phyloP scores from a whole-genome alignment of 2,888 invertebrate species.

The Acrobasis suavella region DNA sequence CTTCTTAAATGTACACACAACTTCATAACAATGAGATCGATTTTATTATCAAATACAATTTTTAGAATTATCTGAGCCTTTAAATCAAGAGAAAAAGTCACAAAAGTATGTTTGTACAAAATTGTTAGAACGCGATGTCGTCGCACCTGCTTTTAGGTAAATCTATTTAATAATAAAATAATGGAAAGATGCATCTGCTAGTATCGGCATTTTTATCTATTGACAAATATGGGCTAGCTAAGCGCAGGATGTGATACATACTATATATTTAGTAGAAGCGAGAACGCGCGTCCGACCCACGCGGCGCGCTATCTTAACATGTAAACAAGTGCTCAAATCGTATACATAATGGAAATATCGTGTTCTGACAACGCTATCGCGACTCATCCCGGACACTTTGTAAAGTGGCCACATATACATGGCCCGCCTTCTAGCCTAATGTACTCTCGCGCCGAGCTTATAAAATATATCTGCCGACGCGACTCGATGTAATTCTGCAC shows the following conservation, averaged over 20 bases:
- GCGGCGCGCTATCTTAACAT: slow-evolving; percentile 74
- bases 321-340: slow-evolving; percentile 81
- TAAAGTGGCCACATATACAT: slow-evolving; percentile 76
- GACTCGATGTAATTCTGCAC: slow-evolving; percentile 61
- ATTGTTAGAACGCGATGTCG: slow-evolving; percentile 8
- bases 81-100: slow-evolving; percentile 49
- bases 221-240: slow-evolving; percentile 50
- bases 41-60: slow-evolving; percentile 64
- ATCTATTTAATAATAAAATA: slow-evolving; percentile 32
- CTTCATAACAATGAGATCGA: slow-evolving; percentile 81
- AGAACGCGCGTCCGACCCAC: slow-evolving; percentile 62
- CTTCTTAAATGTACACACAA: slow-evolving; percentile 65
- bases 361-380: slow-evolving; percentile 81
- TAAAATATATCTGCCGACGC: slow-evolving; percentile 57
- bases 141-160: slow-evolving; percentile 2
- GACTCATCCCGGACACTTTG: slow-evolving; percentile 80
- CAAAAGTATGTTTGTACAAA: slow-evolving; percentile 20
- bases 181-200: slow-evolving; percentile 37
- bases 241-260: slow-evolving; percentile 54
- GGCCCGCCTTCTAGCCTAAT: slow-evolving; percentile 56
- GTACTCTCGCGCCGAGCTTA: slow-evolving; percentile 52
- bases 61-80: slow-evolving; percentile 67
- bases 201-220: slow-evolving; percentile 46
- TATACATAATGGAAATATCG: slow-evolving; percentile 83
- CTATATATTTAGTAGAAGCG: slow-evolving; percentile 46